These are phyloP conservation scores for Mormyrops boulengeri DNA, from an alignment of 2,797 vertebrate species.

Conservation along the genomic window DNA sequence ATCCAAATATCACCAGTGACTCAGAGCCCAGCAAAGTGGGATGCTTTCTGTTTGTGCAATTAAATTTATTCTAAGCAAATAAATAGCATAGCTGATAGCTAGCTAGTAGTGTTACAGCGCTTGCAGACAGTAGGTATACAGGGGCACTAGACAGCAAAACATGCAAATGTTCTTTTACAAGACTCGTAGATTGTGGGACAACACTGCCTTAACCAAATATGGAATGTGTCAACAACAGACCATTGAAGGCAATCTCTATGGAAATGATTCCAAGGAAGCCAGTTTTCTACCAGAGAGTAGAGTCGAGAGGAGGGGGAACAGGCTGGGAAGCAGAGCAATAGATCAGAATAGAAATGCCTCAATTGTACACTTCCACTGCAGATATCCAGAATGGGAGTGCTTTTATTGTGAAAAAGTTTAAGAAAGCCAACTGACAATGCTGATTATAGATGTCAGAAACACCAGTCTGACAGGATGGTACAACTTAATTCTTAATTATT, in stretches of 20 bases:
- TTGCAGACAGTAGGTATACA: neutral
- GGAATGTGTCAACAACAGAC: conserved; percentile 8
- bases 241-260: conserved; percentile 5
- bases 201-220: neutral
- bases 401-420: neutral
- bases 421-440: neutral
- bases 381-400: neutral
- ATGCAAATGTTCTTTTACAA: conserved; percentile 3
- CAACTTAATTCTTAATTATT: too few species aligned
- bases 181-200: conserved; percentile 5
- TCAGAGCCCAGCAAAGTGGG: conserved; percentile 5
- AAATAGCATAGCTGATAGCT: conserved; percentile 4
- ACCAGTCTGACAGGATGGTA: neutral
- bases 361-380: neutral
- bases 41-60: neutral
- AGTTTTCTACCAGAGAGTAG: neutral
- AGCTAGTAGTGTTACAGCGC: conserved; percentile 1
- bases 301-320: neutral
- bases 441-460: neutral
- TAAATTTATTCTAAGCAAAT: neutral
- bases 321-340: neutral
- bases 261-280: conserved; percentile 4
- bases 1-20: conserved; percentile 40
- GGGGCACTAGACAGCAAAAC: conserved; percentile 1
- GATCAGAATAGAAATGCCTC: neutral